Base-by-base conservation (phyloP, 2,113 vertebrate species). In the Butastur rufipennis region DNA sequence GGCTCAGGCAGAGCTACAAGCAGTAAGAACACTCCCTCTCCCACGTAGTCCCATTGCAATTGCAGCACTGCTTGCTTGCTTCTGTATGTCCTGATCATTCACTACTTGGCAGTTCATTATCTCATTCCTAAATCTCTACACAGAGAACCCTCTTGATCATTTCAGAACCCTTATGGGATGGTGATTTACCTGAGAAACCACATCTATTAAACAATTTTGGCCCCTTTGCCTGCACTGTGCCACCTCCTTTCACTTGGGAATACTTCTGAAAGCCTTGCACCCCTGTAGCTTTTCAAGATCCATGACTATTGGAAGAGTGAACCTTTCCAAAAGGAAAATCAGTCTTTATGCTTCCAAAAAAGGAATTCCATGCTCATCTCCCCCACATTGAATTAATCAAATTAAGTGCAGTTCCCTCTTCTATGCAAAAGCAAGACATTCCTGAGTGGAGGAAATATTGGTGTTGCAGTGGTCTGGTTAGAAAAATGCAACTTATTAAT, bases 11-110 rank as follows among this genome's bases (percentile, higher is more conserved):
- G 66, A 86, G 67, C 58, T 68, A 15, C 0, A 1, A 42, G 42
- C 29, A 25, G n/a, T 1, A 71, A 68, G n/a, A 86, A 73, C 81
- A 74, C 7, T 55, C n/a, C 40, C 15, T 85, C 58, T 77, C 43
- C 56, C 31, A 16, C 2, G 1, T 3, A 38, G 31, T 38, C 40
- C 21, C 3, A 1, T 13, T 32, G 42, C 48, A 36, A 2, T n/a
- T 50, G 43, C 78, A 61, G 38, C 58, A n/a, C 16, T 29, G 10
- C 7, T 77, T 48, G 10, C 29, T 88, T 27, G 15, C 42, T 36
- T 73, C 42, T 32, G 12, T 9, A 4, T 6, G 0, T 56, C 29
- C 2, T 8, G 17, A 34, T 42, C 22, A 15, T 38, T 82, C 71
- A 34, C 56, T 61, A 2, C 9, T 9, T 72, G 40, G 36, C 50